Evolutionary conservation across 2,113 vertebrate genomes (phyloP).

Genomic region (Leiothrix lutea): DNA sequence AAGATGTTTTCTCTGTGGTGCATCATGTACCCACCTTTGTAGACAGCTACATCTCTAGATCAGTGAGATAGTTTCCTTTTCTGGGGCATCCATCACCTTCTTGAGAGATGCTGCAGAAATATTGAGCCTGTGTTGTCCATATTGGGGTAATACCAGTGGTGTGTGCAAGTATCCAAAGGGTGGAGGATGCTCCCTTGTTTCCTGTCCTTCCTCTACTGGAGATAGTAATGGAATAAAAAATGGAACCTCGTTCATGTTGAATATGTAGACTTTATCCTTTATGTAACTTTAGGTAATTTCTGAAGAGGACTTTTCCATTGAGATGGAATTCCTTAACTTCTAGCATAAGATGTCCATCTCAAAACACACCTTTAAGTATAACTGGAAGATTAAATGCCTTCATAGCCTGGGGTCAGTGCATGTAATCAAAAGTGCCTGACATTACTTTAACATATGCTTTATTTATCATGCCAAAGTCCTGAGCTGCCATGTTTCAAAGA

Average conservation of each 20-base stretch:
- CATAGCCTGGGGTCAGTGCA: background rate
- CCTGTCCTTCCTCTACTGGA: background rate
- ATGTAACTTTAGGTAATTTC: background rate
- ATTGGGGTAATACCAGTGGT: background rate
- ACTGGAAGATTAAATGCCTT: background rate
- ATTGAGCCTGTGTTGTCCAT: background rate
- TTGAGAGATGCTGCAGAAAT: background rate
- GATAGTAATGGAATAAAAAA: background rate
- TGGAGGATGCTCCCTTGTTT: background rate
- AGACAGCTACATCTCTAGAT: background rate
- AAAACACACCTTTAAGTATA: background rate
- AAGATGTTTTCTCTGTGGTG: background rate
- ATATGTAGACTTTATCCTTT: background rate
- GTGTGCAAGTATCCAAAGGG: background rate
- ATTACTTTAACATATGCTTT: background rate
- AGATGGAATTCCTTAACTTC: background rate
- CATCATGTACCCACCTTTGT: background rate
- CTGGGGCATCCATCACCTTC: background rate
- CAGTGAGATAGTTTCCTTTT: background rate
- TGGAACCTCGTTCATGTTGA: background rate
- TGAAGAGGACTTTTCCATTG: background rate
- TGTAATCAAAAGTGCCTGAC: accelerated
- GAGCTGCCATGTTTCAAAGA: constrained; percentile 1
- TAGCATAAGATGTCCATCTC: background rate
- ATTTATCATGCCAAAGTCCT: background rate